Base-by-base conservation (phyloP, 2,888 invertebrate species). In the Euphydryas editha region DNA sequence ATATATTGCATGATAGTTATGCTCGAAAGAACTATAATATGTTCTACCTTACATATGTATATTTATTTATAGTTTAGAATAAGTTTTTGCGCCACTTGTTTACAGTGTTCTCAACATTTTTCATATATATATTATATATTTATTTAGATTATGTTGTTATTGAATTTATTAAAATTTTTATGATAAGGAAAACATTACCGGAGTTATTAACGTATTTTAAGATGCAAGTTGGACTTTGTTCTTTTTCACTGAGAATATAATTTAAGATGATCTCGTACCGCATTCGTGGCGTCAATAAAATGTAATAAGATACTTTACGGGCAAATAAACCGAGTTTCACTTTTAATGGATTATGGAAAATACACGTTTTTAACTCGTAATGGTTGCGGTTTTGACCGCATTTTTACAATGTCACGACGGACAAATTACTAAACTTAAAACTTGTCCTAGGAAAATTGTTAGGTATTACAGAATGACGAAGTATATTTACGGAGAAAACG, bases 381-480 rank as follows among this genome's bases (percentile, higher is more conserved):
- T 49, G 8, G 18, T 42, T 44, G 63, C 49, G 63, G 58, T 67
- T 69, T 69, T 67, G 63, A 63, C 69, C 67, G 69, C 67, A 57
- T 69, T 67, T 69, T 67, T 51, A 49, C 62, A 63, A 67, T 63
- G 63, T 46, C 66, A 62, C 59, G 18, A 30, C 58, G 44, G 13
- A 55, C 24, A 51, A 21, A 47, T 51, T 51, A 51, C 24, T 51
- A 51, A 51, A 49, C 39, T 42, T 49, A n/a, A 57, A 39, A 57
- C 57, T 57, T 47, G 56, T 21, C 49, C 24, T 20, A 56, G 44
- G 55, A 44, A 56, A 44, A 62, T 46, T 62, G 55, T 62, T 55
- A 42, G 20, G 18, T 55, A 42, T 62, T 55, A 55, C 10, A 24
- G 21, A 13, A 51, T 51, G 49, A 24, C n/a, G 24, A 51, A n/a